Conservation (phyloP, 2,888 invertebrate genomes). For the Standfussiana lucernea region DNA sequence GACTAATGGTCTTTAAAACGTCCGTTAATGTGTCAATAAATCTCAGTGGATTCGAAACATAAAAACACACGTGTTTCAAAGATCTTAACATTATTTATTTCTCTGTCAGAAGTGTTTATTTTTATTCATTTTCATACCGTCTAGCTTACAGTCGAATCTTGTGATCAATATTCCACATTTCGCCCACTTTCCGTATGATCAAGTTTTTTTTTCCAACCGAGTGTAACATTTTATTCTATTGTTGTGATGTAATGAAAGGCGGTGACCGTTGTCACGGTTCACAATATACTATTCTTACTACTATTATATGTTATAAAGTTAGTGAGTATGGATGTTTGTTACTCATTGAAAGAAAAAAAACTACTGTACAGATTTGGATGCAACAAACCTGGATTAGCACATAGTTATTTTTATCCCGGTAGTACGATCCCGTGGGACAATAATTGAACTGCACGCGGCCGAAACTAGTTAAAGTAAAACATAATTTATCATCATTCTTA, state of each 20-base stretch:
- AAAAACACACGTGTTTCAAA: slow-evolving; percentile 15
- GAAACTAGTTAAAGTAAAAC: background rate
- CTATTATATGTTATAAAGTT: background rate
- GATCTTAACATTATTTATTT: slow-evolving; percentile 34
- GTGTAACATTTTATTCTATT: background rate
- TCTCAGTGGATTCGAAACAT: slow-evolving; percentile 17
- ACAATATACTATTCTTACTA: background rate
- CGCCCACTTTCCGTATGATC: background rate
- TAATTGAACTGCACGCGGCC: background rate
- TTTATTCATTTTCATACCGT: background rate
- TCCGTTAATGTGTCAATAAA: slow-evolving; percentile 41
- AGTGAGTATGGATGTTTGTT: background rate
- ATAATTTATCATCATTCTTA: too few species aligned
- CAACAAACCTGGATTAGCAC: too few species aligned
- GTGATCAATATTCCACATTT: slow-evolving; percentile 7
- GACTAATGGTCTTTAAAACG: slow-evolving; percentile 26
- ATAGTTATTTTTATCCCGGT: background rate
- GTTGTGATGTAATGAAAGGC: background rate
- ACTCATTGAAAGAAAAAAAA: background rate
- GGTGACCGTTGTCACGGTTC: background rate
- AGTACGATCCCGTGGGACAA: background rate
- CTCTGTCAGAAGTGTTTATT: slow-evolving; percentile 23
- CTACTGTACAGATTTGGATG: background rate
- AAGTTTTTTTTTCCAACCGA: background rate
- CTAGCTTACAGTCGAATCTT: background rate